Base-by-base conservation (phyloP, 2,113 vertebrate genomes). In the Aleadryas rufinucha region DNA sequence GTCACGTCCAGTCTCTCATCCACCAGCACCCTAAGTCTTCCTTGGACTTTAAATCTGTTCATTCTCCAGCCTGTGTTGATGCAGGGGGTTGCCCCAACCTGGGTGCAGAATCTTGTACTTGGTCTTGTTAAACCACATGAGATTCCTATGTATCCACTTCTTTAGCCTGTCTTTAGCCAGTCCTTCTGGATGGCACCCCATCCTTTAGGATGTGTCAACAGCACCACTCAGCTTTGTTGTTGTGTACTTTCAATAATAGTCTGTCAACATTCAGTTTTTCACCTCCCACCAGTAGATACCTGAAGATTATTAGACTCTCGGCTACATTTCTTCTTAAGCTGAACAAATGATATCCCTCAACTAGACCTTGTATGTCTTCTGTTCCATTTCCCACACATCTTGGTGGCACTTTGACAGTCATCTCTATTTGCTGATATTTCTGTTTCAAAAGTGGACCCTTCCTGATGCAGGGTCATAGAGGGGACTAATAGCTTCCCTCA, bases 31-130 rank as follows among this genome's bases (percentile, higher is more conserved):
- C 6, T 23, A 41, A 74, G 18, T 56, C 30, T 30, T 65, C 16
- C n/a, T 54, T 2, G 0, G 41, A n/a, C 10, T 64, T n/a, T 28
- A 64, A 47, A n/a, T 56, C 30, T 65, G 8, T n/a, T 74, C n/a
- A n/a, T 64, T 12, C 28, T 39, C n/a, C 41, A 64, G n/a, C 9
- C 18, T 65, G 22, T 27, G 28, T 10, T 45, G 33, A 13, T 63
- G 13, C 1, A 1, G 6, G 17, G 18, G 3, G 13, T 54, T 47
- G 9, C 19, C n/a, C 16, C 33, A 45, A 0, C 7, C 4, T 3
- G 14, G 8, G 6, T 65, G 19, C 19, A 65, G 15, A 30, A 30
- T 52, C 13, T 30, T n/a, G 7, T 45, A 16, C 15, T 56, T 75
- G 41, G 28, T 39, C 49, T 54, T 74, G 11, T 47, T 64, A 54